Evolutionary conservation across 2,797 vertebrate genomes (phyloP), one percentile per base, ranked within the genome.

Genomic region (Pygocentrus nattereri): DNA sequence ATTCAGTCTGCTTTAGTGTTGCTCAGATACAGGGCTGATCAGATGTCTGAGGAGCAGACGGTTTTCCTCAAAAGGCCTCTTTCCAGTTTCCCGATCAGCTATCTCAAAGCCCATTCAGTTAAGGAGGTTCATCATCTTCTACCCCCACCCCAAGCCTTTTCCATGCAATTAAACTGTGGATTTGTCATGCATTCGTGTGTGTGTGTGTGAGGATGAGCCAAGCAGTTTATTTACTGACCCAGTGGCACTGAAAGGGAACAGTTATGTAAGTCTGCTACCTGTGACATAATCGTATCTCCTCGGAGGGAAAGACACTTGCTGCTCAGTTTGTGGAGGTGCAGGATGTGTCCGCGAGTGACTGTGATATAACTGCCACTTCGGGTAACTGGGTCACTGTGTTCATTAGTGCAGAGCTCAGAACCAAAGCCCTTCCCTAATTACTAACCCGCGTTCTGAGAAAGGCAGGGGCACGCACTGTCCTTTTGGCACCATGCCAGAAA

Each of bases 331-430:
- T 69, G 73, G 58, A 38, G 15, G 71, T 76, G 64, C 72, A 64
- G 72, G 30, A 80, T 58, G 73, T 75, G 34, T 74, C 10, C 50
- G 34, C 23, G 62, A 74, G 88, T 31, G 75, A 87, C 86, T 84
- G 80, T 93, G 92, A 94, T 92, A 89, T 92, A 93, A 94, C 89
- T 88, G 81, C 85, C 84, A 91, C 91, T 87, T 80, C 77, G 89
- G 91, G 92, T 93, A 95, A 95, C 87, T 94, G 90, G 95, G 94
- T 95, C 94, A 94, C 85, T 92, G 88, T 93, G 92, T 93, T 94
- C 87, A 54, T 92, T 92, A 86, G 89, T 86, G 88, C 84, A 88
- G 90, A 89, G 88, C 86, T 78, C 47, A 49, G 70, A 83, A 84
- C 85, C 74, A 83, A 85, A 84, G 78, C 79, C 21, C 84, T 91